Conservation (phyloP, 1,140 invertebrate species). For the Littorina saxatilis region DNA sequence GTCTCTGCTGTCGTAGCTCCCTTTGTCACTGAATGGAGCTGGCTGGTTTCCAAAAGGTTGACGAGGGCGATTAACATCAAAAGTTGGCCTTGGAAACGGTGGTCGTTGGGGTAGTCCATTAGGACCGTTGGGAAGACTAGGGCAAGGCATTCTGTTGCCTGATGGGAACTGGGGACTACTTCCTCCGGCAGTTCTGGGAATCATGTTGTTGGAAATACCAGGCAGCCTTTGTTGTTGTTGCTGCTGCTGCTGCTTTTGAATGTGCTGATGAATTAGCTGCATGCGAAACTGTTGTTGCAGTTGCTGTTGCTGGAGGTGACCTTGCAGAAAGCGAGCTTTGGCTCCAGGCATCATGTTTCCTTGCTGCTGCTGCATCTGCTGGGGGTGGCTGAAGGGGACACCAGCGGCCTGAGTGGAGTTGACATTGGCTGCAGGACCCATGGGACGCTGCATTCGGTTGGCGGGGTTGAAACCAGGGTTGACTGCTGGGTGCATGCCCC, state of each 20-base stretch:
- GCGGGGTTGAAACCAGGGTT: not conserved
- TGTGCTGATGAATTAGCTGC: not conserved
- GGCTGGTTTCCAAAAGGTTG: not conserved
- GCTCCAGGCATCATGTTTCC: not conserved
- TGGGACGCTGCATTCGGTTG: not conserved
- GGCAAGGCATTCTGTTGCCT: not conserved
- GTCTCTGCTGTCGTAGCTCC: not conserved
- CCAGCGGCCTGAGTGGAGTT: not conserved
- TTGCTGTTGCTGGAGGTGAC: conserved; percentile 16
- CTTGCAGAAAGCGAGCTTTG: not conserved
- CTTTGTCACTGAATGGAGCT: not conserved
- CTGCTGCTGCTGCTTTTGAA: not conserved
- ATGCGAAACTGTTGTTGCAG: not conserved
- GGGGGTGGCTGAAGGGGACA: not conserved
- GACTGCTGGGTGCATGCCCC: not conserved
- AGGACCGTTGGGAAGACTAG: not conserved
- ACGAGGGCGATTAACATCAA: not conserved
- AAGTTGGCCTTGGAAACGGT: not conserved
- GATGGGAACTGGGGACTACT: not conserved
- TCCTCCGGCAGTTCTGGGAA: not conserved
- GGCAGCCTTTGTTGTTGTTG: not conserved
- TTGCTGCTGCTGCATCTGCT: not conserved
- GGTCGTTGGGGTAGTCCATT: not conserved
- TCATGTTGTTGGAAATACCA: not conserved
- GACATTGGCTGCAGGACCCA: not conserved